phyloP scores from a whole-genome alignment of 2,113 vertebrate species.

The Vombatus ursinus region DNA sequence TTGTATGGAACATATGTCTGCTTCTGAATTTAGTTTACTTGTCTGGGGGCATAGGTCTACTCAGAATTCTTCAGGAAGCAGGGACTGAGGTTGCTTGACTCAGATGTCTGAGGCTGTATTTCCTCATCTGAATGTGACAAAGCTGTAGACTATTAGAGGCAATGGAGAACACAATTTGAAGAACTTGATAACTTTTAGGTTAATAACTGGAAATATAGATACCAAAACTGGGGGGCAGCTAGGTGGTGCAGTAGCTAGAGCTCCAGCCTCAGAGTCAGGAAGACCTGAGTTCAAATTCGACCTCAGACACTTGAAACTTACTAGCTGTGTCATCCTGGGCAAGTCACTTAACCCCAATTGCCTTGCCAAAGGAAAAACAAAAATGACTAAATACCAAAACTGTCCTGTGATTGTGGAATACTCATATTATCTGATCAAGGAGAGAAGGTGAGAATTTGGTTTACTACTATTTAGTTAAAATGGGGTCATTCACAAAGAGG shows the following conservation, averaged over 20 bases:
- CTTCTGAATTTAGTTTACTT: neutral
- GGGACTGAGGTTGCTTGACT: neutral
- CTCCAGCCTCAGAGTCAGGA: too few species aligned
- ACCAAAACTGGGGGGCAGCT: neutral
- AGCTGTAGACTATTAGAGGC: neutral
- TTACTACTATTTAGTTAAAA: neutral
- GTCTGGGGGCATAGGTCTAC: neutral
- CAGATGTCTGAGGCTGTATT: neutral
- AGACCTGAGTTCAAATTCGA: too few species aligned
- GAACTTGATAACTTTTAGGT: neutral
- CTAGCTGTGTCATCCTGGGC: too few species aligned
- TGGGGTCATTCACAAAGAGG: neutral
- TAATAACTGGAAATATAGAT: neutral
- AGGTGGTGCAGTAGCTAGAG: too few species aligned
- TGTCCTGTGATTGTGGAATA: neutral
- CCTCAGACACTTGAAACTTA: too few species aligned
- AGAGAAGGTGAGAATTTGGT: neutral
- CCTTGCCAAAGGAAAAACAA: too few species aligned
- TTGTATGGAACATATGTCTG: neutral
- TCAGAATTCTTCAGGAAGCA: neutral
- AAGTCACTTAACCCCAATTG: too few species aligned
- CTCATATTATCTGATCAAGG: neutral
- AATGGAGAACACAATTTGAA: neutral
- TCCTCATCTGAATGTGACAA: neutral
- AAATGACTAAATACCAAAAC: neutral